Conservation (phyloP, 2,113 vertebrate genomes). For the Lontra canadensis region DNA sequence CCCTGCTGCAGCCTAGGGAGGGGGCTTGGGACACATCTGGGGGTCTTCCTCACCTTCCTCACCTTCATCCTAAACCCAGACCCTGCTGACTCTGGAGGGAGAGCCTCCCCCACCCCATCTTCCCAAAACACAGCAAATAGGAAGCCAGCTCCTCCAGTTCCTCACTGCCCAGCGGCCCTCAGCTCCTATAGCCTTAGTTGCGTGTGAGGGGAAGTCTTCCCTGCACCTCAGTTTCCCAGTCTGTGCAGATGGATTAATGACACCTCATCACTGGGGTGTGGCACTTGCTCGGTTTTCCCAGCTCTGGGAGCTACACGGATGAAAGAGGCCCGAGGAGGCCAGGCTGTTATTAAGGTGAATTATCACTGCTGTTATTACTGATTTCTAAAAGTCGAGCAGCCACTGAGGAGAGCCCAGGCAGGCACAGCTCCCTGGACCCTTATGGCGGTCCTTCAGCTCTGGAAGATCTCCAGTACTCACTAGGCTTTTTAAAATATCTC, state of each 20-base stretch:
- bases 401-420: constrained; percentile 31
- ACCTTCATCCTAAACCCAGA: background rate
- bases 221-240: constrained; percentile 74
- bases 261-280: constrained; percentile 66
- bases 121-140: background rate
- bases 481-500: background rate
- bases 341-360: constrained; percentile 78
- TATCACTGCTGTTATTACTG: constrained; percentile 72
- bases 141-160: background rate
- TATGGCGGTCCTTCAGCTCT: background rate
- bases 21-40: background rate
- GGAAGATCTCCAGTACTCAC: background rate
- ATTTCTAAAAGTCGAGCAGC: constrained; percentile 69
- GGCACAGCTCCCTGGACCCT: background rate
- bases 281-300: constrained; percentile 57
- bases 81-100: background rate
- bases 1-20: background rate
- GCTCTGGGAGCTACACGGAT: constrained; percentile 68
- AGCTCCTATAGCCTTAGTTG: background rate
- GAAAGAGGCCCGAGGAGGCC: constrained; percentile 61
- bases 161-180: background rate
- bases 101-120: background rate
- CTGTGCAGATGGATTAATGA: constrained; percentile 61
- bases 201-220: background rate
- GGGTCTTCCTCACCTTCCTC: background rate